Conservation (phyloP, 2,888 invertebrate species). For the Linnaemya tessellans region DNA sequence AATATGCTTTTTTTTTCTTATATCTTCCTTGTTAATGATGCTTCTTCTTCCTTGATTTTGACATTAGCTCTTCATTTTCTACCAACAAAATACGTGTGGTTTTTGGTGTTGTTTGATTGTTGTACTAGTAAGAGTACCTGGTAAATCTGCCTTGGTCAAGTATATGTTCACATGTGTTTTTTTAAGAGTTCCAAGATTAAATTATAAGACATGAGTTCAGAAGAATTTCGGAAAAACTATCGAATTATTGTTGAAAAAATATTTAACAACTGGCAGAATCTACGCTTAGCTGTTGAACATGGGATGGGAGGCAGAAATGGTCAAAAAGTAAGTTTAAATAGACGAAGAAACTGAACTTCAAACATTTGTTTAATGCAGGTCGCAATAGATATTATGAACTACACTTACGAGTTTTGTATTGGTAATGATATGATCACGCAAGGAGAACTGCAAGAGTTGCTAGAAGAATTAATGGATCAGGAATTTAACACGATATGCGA, state of each 20-base stretch:
- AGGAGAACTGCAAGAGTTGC: conserved; percentile 86
- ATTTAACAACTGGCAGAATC: conserved; percentile 89
- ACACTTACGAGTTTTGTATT: conserved; percentile 87
- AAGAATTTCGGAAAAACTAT: conserved; percentile 82
- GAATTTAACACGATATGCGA: conserved; percentile 89
- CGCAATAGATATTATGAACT: conserved; percentile 87
- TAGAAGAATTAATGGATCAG: conserved; percentile 89
- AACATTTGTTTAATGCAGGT: conserved; percentile 83
- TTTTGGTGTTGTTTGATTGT: no score
- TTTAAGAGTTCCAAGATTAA: neutral
- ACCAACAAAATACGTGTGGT: no score
- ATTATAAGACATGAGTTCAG: conserved; percentile 69
- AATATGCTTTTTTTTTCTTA: no score
- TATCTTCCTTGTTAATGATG: no score
- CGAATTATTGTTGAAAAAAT: conserved; percentile 87
- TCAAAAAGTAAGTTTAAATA: conserved; percentile 85
- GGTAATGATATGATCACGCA: conserved; percentile 85
- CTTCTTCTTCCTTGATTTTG: no score
- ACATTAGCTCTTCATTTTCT: no score
- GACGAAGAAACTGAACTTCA: neutral
- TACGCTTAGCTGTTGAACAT: conserved; percentile 89
- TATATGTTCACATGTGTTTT: no score
- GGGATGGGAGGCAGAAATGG: conserved; percentile 89
- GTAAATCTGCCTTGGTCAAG: no score
- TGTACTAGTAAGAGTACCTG: no score